These are phyloP conservation scores for Cacatua alba DNA, from an alignment of 2,113 vertebrate genomes.

Conservation along the genomic window DNA sequence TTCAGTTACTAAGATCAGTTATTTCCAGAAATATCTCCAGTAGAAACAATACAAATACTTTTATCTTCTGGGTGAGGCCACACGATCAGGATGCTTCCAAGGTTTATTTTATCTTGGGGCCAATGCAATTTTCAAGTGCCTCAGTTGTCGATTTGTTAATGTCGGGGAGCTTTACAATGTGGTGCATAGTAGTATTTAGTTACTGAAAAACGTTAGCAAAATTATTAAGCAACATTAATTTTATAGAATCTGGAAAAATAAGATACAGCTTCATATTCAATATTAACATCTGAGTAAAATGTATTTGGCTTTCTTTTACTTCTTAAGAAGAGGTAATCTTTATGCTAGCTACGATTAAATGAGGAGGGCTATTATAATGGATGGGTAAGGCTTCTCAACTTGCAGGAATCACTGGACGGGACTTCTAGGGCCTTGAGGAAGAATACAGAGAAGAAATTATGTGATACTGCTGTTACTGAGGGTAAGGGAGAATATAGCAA, in stretches of 20 bases:
- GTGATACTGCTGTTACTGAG: background rate
- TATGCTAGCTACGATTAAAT: background rate
- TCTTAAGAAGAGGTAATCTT: background rate
- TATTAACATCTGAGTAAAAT: background rate
- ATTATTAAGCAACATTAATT: background rate
- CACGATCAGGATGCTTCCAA: background rate
- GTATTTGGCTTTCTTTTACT: background rate
- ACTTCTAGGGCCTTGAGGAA: background rate
- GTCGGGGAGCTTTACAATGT: background rate
- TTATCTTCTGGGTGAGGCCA: background rate
- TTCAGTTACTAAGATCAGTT: background rate
- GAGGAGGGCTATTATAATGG: background rate
- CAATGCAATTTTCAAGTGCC: background rate
- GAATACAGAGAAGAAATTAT: background rate
- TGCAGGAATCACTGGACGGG: background rate
- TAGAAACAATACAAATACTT: background rate
- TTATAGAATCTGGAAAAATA: background rate
- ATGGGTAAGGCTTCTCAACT: background rate
- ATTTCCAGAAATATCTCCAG: background rate
- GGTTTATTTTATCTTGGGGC: background rate
- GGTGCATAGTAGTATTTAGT: background rate
- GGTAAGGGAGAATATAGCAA: background rate
- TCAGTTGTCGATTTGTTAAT: background rate
- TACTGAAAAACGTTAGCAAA: background rate
- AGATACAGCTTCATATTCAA: background rate